Conservation (phyloP, 2,113 vertebrate genomes). For the Gymnogyps californianus region DNA sequence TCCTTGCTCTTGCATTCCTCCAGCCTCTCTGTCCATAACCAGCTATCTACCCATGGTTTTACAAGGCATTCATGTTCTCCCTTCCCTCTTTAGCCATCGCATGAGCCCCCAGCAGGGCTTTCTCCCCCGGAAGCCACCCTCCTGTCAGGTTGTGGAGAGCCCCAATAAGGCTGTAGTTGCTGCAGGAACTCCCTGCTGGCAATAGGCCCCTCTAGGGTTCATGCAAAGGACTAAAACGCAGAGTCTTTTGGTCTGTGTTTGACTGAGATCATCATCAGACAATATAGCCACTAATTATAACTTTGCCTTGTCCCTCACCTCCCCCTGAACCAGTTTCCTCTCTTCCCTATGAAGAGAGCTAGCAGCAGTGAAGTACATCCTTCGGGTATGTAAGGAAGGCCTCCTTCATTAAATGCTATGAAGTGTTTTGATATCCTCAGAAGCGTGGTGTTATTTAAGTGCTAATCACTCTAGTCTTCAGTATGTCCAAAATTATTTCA, state of each 20-base stretch:
- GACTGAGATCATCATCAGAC: not conserved
- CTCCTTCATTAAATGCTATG: constrained; percentile 56
- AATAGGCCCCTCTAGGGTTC: not conserved
- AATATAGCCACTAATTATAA: not conserved
- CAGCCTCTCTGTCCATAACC: not conserved
- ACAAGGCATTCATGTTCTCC: not conserved
- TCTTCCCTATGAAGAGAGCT: not conserved
- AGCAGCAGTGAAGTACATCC: not conserved
- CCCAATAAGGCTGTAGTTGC: not conserved
- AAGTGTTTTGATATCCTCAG: constrained; percentile 36
- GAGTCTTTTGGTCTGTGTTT: not conserved
- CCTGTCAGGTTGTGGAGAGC: not conserved
- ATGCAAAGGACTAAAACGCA: not conserved
- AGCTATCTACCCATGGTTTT: not conserved
- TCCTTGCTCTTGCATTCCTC: not conserved
- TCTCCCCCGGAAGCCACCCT: rapidly evolving
- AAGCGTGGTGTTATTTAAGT: constrained; percentile 46
- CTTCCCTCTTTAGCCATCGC: not conserved
- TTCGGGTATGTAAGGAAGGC: constrained; percentile 6
- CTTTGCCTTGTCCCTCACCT: constrained; percentile 1
- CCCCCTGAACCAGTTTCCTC: constrained; percentile 11
- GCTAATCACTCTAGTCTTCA: constrained; percentile 53
- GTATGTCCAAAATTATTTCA: constrained; percentile 57
- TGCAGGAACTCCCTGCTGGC: not conserved
- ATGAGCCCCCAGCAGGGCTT: not conserved